Percentiles rank a stretch among this genome's conserved stretches.
Evolutionary conservation across 2,113 vertebrate genomes (phyloP).

Genomic region (Toxotes jaculatrix): DNA sequence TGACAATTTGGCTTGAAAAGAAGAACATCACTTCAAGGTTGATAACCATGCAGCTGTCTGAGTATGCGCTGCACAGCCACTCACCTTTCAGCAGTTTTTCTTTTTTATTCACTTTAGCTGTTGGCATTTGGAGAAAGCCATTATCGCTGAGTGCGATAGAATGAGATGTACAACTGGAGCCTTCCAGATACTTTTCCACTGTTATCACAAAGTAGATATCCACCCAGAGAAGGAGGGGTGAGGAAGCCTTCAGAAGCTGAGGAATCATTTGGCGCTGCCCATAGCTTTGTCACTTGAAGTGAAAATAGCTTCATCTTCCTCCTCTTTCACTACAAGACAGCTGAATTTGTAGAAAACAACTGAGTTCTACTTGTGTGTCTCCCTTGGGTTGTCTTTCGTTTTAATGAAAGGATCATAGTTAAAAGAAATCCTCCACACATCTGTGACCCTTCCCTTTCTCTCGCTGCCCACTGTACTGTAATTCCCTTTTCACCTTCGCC

Average conservation of each 20-base stretch:
- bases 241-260: slow-evolving; percentile 28
- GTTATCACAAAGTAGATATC: slow-evolving; percentile 49
- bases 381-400: neutral
- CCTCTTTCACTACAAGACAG: neutral
- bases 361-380: neutral
- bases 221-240: neutral
- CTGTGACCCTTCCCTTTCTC: neutral
- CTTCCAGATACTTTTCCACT: slow-evolving; percentile 30
- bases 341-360: slow-evolving; percentile 17
- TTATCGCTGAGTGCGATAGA: slow-evolving; percentile 54
- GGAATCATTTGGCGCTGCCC: slow-evolving; percentile 5
- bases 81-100: slow-evolving; percentile 34
- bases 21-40: slow-evolving; percentile 46
- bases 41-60: slow-evolving; percentile 39
- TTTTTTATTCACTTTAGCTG: slow-evolving; percentile 23
- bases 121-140: slow-evolving; percentile 51
- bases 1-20: slow-evolving; percentile 51
- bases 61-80: slow-evolving; percentile 7
- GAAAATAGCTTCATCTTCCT: slow-evolving; percentile 7
- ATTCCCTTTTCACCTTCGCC: slow-evolving; percentile 34
- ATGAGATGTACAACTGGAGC: slow-evolving; percentile 47
- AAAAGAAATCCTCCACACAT: neutral
- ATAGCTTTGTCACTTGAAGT: slow-evolving; percentile 32
- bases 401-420: neutral
- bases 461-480: neutral